Evolutionary conservation across 2,888 invertebrate genomes (phyloP).

Genomic region (Syrphus vitripennis): DNA sequence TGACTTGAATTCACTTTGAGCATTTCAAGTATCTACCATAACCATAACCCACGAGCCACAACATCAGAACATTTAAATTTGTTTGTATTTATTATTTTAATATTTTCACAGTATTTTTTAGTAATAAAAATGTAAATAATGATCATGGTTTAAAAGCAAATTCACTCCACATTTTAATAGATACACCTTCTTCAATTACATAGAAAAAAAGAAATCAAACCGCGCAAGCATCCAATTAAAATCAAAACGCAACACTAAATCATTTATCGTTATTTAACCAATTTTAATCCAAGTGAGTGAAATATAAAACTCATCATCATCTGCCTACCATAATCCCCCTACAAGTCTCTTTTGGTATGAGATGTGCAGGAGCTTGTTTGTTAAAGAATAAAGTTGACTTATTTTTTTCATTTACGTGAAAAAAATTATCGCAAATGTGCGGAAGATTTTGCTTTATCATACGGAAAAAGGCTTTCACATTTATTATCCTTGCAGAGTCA

Average conservation of each 20-base stretch:
- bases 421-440: constrained; percentile 61
- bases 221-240: constrained; percentile 60
- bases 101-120: not conserved
- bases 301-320: constrained; percentile 4
- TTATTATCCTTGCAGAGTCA: constrained; percentile 19
- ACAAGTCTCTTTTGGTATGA: not conserved
- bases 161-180: not conserved
- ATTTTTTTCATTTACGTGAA: constrained; percentile 6
- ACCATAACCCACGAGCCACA: too few relatives aligned
- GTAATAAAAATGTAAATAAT: not conserved
- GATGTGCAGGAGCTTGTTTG: not conserved
- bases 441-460: constrained; percentile 64
- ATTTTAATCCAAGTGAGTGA: constrained; percentile 44
- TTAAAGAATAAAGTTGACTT: not conserved
- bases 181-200: constrained; percentile 10
- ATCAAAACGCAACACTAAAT: constrained; percentile 67
- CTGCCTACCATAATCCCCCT: not conserved
- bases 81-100: not conserved
- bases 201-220: constrained; percentile 13
- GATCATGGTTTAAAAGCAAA: constrained; percentile 1
- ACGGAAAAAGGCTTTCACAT: constrained; percentile 58
- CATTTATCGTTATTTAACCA: constrained; percentile 57
- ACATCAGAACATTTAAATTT: not conserved
- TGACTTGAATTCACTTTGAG: constrained; percentile 9
- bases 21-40: not conserved